Evolutionary conservation across 2,888 invertebrate species (phyloP).

Genomic region (Timandra comae): DNA sequence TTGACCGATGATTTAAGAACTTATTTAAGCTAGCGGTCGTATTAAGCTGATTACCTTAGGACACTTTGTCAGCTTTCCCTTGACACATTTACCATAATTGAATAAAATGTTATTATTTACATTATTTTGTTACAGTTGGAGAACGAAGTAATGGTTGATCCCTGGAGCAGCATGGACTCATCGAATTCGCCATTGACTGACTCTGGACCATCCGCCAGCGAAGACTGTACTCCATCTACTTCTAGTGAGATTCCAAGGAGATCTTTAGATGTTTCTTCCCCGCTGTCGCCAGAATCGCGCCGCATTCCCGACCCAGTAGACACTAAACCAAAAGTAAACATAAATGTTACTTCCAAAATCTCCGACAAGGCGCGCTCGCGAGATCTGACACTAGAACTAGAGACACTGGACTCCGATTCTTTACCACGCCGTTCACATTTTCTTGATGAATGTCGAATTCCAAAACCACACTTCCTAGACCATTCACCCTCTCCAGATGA

Average conservation of each 20-base stretch:
- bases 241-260: constrained; percentile 56
- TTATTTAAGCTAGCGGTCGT: constrained; percentile 38
- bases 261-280: constrained; percentile 42
- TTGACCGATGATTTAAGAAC: constrained; percentile 45
- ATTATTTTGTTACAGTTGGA: constrained; percentile 70
- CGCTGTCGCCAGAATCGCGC: constrained; percentile 49
- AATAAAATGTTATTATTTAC: constrained; percentile 24
- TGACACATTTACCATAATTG: constrained; percentile 37
- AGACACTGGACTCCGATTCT: constrained; percentile 53
- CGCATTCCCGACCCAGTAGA: constrained; percentile 54
- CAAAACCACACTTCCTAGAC: constrained; percentile 72
- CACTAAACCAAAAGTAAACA: constrained; percentile 40
- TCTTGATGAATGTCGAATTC: constrained; percentile 76
- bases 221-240: constrained; percentile 68
- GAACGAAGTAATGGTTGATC: constrained; percentile 76
- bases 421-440: constrained; percentile 76
- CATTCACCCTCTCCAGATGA: constrained; percentile 73
- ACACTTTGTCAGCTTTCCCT: constrained; percentile 32
- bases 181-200: constrained; percentile 73
- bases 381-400: constrained; percentile 59
- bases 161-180: constrained; percentile 76
- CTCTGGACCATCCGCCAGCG: constrained; percentile 71
- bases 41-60: constrained; percentile 42
- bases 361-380: constrained; percentile 63
- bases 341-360: constrained; percentile 38